Percentiles rank a stretch among this genome's conserved stretches.
Evolutionary conservation across 2,797 vertebrate species (phyloP).

Genomic region (Sebastes taczanowskii): DNA sequence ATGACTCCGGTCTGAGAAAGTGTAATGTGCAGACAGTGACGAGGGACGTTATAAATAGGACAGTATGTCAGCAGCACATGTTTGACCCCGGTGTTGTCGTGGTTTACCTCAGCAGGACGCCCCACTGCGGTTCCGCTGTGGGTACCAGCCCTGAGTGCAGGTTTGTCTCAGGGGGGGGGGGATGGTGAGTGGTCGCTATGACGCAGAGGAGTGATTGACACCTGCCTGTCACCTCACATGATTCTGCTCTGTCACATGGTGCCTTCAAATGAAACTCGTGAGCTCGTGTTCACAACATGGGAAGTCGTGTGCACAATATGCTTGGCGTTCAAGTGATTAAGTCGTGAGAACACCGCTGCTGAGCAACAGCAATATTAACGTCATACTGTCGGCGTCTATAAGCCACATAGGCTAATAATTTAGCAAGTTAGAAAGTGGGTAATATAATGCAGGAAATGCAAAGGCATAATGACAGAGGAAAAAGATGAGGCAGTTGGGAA

Average conservation of each 20-base stretch:
- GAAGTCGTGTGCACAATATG: too few relatives aligned
- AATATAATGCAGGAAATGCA: too few relatives aligned
- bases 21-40: neutral
- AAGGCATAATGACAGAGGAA: too few relatives aligned
- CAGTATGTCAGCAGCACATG: constrained; percentile 28
- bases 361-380: too few relatives aligned
- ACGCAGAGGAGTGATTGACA: constrained; percentile 62
- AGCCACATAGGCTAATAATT: too few relatives aligned
- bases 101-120: constrained; percentile 82
- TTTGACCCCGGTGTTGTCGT: constrained; percentile 75
- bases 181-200: constrained; percentile 80
- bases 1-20: neutral
- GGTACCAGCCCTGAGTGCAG: constrained; percentile 82
- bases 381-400: too few relatives aligned
- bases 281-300: too few relatives aligned
- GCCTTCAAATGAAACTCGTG: too few relatives aligned
- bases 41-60: neutral
- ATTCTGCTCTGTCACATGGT: constrained; percentile 24
- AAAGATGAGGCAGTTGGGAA: too few relatives aligned
- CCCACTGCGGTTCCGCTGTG: constrained; percentile 82
- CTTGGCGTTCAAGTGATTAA: too few relatives aligned
- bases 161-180: constrained; percentile 68
- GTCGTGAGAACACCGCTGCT: too few relatives aligned
- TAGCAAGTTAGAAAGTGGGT: too few relatives aligned
- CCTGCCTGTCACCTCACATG: constrained; percentile 70